These are phyloP conservation scores for Babyrousa celebensis DNA, from an alignment of 2,797 vertebrate genomes.

Conservation along the genomic window DNA sequence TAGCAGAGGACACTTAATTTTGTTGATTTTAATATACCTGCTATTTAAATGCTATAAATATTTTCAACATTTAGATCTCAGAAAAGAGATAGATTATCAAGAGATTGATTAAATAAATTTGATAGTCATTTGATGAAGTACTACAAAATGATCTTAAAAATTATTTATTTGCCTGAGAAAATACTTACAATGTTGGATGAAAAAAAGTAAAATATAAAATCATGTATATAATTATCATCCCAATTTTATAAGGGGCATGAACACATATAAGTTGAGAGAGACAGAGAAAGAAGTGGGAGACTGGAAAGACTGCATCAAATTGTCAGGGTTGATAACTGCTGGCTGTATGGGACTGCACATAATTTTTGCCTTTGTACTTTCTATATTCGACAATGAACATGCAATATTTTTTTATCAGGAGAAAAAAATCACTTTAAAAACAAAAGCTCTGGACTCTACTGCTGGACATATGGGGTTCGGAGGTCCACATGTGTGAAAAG, in stretches of 20 bases:
- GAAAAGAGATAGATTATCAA: neutral
- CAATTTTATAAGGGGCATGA: neutral
- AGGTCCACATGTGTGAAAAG: neutral
- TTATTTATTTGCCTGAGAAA: neutral
- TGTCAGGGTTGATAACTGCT: neutral
- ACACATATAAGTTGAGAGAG: neutral
- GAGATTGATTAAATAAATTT: neutral
- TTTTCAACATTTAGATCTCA: neutral
- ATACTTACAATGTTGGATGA: neutral
- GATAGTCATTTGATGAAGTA: neutral
- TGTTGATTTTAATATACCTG: neutral
- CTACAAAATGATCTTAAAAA: neutral
- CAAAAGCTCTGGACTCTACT: neutral
- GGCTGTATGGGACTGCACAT: neutral
- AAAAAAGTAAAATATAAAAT: conserved; percentile 17
- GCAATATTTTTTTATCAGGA: neutral
- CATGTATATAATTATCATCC: neutral
- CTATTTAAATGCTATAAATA: neutral
- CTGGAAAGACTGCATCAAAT: neutral
- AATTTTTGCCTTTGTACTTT: neutral
- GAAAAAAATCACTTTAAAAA: neutral
- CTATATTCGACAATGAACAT: neutral
- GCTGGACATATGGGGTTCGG: neutral
- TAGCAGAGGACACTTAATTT: neutral
- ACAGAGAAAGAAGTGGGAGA: neutral